phyloP scores from a whole-genome alignment of 2,888 invertebrate genomes.

The Eurytoma californica region DNA sequence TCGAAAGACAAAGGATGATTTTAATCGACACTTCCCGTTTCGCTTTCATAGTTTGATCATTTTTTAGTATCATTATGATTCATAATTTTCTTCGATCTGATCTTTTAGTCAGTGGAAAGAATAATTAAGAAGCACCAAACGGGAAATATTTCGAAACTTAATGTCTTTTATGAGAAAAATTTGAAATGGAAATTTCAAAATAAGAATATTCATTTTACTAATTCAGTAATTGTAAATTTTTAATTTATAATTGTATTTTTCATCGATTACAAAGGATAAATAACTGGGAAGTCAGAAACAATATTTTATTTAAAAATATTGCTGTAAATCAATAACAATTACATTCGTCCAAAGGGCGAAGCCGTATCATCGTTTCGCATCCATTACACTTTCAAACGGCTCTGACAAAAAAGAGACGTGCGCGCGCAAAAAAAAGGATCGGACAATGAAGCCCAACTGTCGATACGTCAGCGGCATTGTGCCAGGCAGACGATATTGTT shows the following conservation, averaged over 20 bases:
- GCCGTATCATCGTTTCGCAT: slow-evolving; percentile 15
- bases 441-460: slow-evolving; percentile 58
- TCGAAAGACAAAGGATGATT: not conserved
- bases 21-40: not conserved
- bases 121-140: no score
- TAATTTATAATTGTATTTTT: no score
- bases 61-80: no score
- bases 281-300: not conserved
- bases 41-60: not conserved
- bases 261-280: no score
- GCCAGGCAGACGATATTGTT: slow-evolving; percentile 60
- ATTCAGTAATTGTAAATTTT: no score
- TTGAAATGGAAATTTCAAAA: no score
- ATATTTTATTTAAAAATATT: not conserved
- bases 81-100: no score
- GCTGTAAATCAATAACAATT: slow-evolving; percentile 4
- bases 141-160: no score
- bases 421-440: slow-evolving; percentile 15
- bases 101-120: no score
- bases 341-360: not conserved
- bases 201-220: no score
- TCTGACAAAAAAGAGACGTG: slow-evolving; percentile 23
- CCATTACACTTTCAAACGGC: slow-evolving; percentile 18
- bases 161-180: no score
- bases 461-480: slow-evolving; percentile 61